phyloP scores from a whole-genome alignment of 2,888 invertebrate species.

The Hypomecis punctinalis region DNA sequence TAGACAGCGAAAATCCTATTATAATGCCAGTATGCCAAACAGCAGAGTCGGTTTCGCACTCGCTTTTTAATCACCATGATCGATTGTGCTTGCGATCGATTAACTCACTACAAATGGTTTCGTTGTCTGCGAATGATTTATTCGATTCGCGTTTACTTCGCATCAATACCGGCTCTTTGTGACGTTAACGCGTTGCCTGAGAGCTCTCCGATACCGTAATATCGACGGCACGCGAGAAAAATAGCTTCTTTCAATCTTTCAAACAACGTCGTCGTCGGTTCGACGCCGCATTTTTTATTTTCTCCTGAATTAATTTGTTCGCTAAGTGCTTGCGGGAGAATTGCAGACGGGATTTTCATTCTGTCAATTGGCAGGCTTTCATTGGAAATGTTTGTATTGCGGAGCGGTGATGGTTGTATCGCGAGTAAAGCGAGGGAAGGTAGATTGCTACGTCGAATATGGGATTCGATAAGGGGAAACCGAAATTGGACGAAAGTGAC shows the following conservation, averaged over 20 bases:
- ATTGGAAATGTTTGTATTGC: slow-evolving; percentile 62
- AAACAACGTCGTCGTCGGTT: slow-evolving; percentile 60
- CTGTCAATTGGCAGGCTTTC: slow-evolving; percentile 61
- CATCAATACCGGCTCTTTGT: slow-evolving; percentile 65
- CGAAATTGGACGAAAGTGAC: slow-evolving; percentile 39
- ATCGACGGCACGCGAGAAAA: slow-evolving; percentile 62
- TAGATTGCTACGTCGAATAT: slow-evolving; percentile 47
- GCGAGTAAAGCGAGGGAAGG: slow-evolving; percentile 43
- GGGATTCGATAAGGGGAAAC: slow-evolving; percentile 34
- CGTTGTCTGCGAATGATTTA: slow-evolving; percentile 68
- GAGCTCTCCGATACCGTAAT: slow-evolving; percentile 56
- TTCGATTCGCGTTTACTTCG: slow-evolving; percentile 65
- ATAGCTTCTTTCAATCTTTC: slow-evolving; percentile 66
- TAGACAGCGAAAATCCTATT: slow-evolving; percentile 24
- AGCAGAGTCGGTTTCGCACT: slow-evolving; percentile 43
- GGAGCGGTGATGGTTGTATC: slow-evolving; percentile 56
- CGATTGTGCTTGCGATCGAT: slow-evolving; percentile 66
- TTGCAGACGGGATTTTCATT: slow-evolving; percentile 61
- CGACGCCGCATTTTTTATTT: slow-evolving; percentile 61
- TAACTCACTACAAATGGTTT: slow-evolving; percentile 60
- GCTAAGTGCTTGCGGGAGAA: slow-evolving; percentile 65
- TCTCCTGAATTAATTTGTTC: slow-evolving; percentile 74
- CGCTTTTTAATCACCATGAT: slow-evolving; percentile 57
- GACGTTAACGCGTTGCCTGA: slow-evolving; percentile 60
- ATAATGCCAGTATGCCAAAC: slow-evolving; percentile 38